Evolutionary conservation across 2,888 invertebrate species (phyloP).

Genomic region (Troides aeacus): DNA sequence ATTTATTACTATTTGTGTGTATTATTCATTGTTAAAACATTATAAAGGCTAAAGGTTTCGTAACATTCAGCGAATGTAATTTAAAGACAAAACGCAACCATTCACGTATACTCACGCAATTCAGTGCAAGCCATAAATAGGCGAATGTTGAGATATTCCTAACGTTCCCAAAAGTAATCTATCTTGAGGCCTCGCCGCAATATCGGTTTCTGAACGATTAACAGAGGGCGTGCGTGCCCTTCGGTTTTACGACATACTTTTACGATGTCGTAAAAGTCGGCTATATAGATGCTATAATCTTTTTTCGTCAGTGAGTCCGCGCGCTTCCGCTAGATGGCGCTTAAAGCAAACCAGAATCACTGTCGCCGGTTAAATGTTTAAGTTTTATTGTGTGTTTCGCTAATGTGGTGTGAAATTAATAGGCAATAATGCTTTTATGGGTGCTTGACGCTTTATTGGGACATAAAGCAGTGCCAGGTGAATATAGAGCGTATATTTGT

Average conservation of each 20-base stretch:
- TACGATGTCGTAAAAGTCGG: conserved; percentile 75
- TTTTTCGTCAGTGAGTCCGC: conserved; percentile 64
- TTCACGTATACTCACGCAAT: conserved; percentile 40
- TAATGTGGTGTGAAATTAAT: conserved; percentile 81
- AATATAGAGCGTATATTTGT: conserved; percentile 62
- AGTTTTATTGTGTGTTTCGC: conserved; percentile 80
- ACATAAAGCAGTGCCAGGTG: conserved; percentile 71
- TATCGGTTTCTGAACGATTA: conserved; percentile 80
- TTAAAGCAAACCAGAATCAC: conserved; percentile 70
- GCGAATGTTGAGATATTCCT: conserved; percentile 73
- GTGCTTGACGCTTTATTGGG: conserved; percentile 73
- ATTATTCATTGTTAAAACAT: background rate
- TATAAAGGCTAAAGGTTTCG: background rate
- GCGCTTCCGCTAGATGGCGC: conserved; percentile 66
- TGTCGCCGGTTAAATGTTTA: conserved; percentile 71
- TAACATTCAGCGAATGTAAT: conserved; percentile 17
- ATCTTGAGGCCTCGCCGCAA: conserved; percentile 76
- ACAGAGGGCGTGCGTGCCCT: conserved; percentile 80
- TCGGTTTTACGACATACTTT: conserved; percentile 77
- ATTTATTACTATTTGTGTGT: background rate
- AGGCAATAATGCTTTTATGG: conserved; percentile 79
- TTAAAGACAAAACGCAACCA: conserved; percentile 28
- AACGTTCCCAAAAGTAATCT: conserved; percentile 72
- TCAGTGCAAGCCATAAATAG: conserved; percentile 67
- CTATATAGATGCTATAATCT: conserved; percentile 77